Conservation (phyloP, 2,888 invertebrate genomes). For the Sacculina carcini region DNA sequence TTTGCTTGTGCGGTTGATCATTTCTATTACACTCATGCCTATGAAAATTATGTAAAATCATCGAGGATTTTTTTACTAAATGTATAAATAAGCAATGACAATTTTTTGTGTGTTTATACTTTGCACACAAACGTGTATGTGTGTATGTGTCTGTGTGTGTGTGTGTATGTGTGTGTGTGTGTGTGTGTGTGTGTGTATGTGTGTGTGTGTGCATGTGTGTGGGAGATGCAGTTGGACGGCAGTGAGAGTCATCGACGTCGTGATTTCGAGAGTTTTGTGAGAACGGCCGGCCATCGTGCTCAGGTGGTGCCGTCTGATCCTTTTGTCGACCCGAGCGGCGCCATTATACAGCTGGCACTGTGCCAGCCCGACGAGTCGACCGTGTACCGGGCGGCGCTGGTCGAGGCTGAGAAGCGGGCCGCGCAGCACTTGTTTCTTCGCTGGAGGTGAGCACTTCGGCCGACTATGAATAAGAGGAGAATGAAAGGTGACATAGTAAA, state of each 20-base stretch:
- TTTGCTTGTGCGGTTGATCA: no score
- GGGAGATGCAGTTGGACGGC: neutral
- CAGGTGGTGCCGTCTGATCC: neutral
- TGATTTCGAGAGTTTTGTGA: conserved; percentile 32
- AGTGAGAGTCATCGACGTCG: conserved; percentile 11
- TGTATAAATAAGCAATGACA: no score
- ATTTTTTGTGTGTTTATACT: neutral
- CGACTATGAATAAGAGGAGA: neutral
- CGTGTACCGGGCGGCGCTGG: conserved; percentile 29
- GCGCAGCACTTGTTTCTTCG: conserved; percentile 32
- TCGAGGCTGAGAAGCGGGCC: conserved; percentile 26
- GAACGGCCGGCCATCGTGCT: conserved; percentile 29
- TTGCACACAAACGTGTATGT: conserved; percentile 3
- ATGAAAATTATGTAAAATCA: no score
- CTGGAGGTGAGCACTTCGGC: conserved; percentile 25
- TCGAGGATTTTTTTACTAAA: no score
- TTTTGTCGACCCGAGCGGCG: conserved; percentile 29
- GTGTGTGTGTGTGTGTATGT: no score
- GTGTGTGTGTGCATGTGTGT: no score
- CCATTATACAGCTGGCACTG: conserved; percentile 40
- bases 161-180: conserved; percentile 22
- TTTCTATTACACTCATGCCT: no score
- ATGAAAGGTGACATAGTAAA: conserved; percentile 2
- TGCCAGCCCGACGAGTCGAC: conserved; percentile 32
- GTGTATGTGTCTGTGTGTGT: conserved; percentile 1